Evolutionary conservation across 2,888 invertebrate species (phyloP), one percentile per base, ranked within the genome.

Genomic region (Agrotis ipsilon): DNA sequence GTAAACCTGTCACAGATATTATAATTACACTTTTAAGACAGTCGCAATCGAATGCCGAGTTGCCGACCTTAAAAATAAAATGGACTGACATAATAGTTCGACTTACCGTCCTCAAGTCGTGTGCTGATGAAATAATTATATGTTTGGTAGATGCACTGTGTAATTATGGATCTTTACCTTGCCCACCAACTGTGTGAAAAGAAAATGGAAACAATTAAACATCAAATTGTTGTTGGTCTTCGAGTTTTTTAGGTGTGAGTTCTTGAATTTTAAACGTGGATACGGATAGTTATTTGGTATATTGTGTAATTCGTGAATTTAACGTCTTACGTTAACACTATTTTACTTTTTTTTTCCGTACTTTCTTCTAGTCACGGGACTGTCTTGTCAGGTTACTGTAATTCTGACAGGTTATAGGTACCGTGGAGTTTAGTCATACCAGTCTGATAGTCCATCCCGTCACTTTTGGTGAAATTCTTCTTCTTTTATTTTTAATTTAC

Each of bases 201-300:
- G 84, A 88, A 89, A 91, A 91, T 91, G 85, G 88, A 93, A 92
- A 92, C 91, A 92, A 93, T 94, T 93, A 91, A 85, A 89, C 72
- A 80, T 80, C 71, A 68, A 72, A 82, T 73, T 54, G 72, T 66
- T 66, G 58, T 72, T 72, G 61, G 65, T 66, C 58, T 75, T 74
- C 39, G 60, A 76, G 57, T 48, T 67, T 54, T 68, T 65, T 71
- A 24, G 70, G 43, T 24, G n/a, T 49, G 39, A 43, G 27, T 59
- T 76, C 69, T 49, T 52, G 82, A 85, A 69, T 72, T 13, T 14
- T 3, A 65, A 68, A 49, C 16, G 18, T 74, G 80, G 81, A 85
- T 79, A 57, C 73, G 80, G 81, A 85, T 79, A 57, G 39, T 45
- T 11, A 45, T 32, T 74, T 11, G 32, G 1, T 18, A 13, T 2